A percentile compares a stretch with the other conserved stretches of the same genome.
phyloP scores from a whole-genome alignment of 2,113 vertebrate genomes.

The Aplodontia rufa region DNA sequence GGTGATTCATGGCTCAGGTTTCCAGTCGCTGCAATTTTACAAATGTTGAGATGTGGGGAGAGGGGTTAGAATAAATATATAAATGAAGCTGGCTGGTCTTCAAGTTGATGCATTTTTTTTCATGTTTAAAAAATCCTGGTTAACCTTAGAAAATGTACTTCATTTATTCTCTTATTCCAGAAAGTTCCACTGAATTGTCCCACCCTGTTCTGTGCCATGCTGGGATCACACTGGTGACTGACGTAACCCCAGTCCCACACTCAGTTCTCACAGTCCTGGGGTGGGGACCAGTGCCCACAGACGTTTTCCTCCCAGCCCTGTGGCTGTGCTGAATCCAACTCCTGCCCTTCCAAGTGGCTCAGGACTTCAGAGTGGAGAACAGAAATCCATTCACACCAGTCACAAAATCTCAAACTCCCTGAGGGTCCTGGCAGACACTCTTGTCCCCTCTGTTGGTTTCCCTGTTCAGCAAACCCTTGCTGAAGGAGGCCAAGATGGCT shows the following conservation, averaged over 20 bases:
- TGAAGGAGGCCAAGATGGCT: background rate
- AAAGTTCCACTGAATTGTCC: background rate
- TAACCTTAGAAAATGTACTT: background rate
- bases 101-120: background rate
- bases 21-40: background rate
- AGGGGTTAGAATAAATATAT: slow-evolving; percentile 62
- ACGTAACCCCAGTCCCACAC: too few relatives aligned
- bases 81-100: slow-evolving; percentile 2
- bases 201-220: background rate
- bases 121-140: background rate
- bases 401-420: background rate
- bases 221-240: background rate
- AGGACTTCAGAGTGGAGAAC: background rate
- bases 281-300: rapidly evolving
- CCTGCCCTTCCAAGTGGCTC: background rate
- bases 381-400: background rate
- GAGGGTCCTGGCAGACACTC: background rate
- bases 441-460: background rate
- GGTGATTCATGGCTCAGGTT: rapidly evolving
- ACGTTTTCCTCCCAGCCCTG: rapidly evolving
- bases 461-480: background rate
- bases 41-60: background rate
- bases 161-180: background rate
- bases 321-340: too few relatives aligned
- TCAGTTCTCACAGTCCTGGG: rapidly evolving